These are phyloP conservation scores for Caenorhabditis drosophilae DNA, from an alignment of 2,888 invertebrate species.

Conservation along the genomic window DNA sequence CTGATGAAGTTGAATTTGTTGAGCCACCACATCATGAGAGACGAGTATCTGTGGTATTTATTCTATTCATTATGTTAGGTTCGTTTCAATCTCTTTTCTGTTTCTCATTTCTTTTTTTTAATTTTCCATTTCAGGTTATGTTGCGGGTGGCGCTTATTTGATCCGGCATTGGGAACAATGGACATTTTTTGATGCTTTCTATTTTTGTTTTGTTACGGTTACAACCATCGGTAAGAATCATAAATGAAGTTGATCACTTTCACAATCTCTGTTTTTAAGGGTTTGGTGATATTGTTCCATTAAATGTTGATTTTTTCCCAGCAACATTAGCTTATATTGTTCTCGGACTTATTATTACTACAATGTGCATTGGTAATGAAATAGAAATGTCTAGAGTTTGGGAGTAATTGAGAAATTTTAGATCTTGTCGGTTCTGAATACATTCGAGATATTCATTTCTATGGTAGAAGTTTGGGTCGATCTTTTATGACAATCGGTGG, in stretches of 20 bases:
- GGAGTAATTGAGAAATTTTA: constrained; percentile 15
- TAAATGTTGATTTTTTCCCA: constrained; percentile 66
- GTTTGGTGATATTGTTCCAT: constrained; percentile 69
- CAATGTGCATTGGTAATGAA: constrained; percentile 68
- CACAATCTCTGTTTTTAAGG: constrained; percentile 47
- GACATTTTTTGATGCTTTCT: constrained; percentile 69
- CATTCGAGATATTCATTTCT: constrained; percentile 69
- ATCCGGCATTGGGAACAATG: constrained; percentile 69
- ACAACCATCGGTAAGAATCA: constrained; percentile 65
- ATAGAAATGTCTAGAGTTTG: too few species aligned
- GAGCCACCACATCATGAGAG: constrained; percentile 53
- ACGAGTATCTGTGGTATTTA: constrained; percentile 68
- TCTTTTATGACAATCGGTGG: constrained; percentile 69
- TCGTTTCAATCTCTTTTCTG: not conserved
- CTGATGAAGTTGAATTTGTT: constrained; percentile 18
- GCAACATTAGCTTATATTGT: constrained; percentile 68
- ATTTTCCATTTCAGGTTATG: constrained; percentile 59
- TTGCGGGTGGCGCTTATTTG: constrained; percentile 68
- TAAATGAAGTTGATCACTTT: not conserved
- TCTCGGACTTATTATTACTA: constrained; percentile 68
- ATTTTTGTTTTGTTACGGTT: constrained; percentile 69
- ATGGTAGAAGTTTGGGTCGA: constrained; percentile 67
- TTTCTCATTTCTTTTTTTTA: not conserved
- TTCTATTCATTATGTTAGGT: constrained; percentile 69
- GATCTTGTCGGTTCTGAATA: constrained; percentile 69